phyloP scores from a whole-genome alignment of 2,797 vertebrate species.

The Tokudaia muenninki region DNA sequence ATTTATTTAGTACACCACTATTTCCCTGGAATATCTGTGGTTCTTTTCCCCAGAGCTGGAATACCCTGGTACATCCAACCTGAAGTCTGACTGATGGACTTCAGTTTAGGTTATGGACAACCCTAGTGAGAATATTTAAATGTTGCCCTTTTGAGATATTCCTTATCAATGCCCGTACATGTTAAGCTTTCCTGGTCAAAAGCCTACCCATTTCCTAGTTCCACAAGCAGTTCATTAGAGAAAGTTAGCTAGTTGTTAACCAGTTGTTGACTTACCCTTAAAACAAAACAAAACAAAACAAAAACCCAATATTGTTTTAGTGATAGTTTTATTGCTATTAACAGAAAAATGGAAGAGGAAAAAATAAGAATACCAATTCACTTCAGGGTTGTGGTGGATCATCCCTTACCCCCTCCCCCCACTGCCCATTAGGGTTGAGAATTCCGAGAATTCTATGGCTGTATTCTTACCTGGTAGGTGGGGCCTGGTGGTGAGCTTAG shows the following conservation, averaged over 20 bases:
- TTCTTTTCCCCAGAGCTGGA: background rate
- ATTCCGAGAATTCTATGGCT: conserved; percentile 3
- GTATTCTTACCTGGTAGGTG: background rate
- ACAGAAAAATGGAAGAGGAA: background rate
- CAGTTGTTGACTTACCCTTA: background rate
- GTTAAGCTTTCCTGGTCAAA: background rate
- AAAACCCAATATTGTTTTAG: background rate
- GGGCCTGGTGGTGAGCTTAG: background rate
- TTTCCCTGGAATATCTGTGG: background rate
- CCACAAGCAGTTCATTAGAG: background rate
- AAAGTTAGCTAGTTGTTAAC: background rate
- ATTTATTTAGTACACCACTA: background rate
- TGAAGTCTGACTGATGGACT: background rate
- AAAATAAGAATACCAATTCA: background rate
- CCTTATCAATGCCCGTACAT: background rate
- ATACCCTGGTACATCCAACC: background rate
- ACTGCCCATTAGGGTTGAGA: background rate
- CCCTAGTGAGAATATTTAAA: background rate
- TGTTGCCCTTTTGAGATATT: background rate
- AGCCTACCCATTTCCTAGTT: background rate
- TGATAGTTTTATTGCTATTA: background rate
- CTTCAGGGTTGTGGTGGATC: background rate
- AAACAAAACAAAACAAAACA: background rate
- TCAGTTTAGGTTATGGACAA: background rate
- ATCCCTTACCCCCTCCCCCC: background rate